A percentile compares a stretch with the other conserved stretches of the same genome.
phyloP scores from a whole-genome alignment of 2,797 vertebrate species.

The Rhodeus uyekii region DNA sequence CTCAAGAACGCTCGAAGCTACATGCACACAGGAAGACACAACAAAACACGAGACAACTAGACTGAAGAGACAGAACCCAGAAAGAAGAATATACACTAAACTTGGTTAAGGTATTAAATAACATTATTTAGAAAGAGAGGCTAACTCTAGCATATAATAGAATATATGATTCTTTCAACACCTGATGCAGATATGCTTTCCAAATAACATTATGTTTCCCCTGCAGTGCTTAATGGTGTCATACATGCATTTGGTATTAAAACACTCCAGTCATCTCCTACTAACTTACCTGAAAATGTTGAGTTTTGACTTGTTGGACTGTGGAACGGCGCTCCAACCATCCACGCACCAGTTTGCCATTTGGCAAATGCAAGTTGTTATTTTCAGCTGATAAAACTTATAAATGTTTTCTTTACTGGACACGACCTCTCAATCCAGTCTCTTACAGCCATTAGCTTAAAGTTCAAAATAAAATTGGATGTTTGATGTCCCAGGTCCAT shows the following conservation, averaged over 20 bases:
- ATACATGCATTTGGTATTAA: not conserved
- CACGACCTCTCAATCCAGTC: not conserved
- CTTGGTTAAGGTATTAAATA: not conserved
- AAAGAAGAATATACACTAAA: not conserved
- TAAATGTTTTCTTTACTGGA: not conserved
- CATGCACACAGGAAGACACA: too few species aligned
- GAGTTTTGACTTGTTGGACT: not conserved
- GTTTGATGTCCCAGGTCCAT: not conserved
- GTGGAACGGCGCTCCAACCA: not conserved
- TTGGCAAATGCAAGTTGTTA: not conserved
- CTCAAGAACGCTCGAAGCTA: too few species aligned
- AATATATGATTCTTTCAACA: not conserved
- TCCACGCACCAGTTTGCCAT: not conserved
- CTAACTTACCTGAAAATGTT: not conserved
- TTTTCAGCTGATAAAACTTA: not conserved
- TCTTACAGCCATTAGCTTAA: not conserved
- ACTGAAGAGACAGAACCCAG: too few species aligned
- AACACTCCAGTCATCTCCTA: not conserved
- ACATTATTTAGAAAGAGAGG: not conserved
- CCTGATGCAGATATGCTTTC: not conserved
- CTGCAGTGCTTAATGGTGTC: not conserved
- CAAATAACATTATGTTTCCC: not conserved
- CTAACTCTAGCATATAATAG: not conserved
- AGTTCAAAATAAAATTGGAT: not conserved
- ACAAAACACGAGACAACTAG: too few species aligned